A percentile compares a stretch with the other conserved stretches of the same genome.
Evolutionary conservation across 2,888 invertebrate genomes (phyloP).

Genomic region (Dasysyrphus albostriatus): DNA sequence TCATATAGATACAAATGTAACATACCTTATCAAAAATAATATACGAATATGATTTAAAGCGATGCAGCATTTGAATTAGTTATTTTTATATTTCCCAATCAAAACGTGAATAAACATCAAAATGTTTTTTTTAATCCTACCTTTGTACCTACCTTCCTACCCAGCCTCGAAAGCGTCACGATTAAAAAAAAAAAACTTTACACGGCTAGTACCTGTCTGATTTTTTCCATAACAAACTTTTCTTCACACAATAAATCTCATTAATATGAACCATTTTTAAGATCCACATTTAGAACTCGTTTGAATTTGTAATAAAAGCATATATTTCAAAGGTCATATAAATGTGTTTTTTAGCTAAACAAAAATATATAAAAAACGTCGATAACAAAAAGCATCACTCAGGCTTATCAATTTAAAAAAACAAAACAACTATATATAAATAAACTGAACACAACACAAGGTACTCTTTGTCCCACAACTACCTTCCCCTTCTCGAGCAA

Average conservation of each 20-base stretch:
- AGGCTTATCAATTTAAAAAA: slow-evolving; percentile 12
- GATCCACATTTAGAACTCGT: too few relatives aligned
- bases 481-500: neutral
- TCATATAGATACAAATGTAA: too few relatives aligned
- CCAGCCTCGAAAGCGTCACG: neutral
- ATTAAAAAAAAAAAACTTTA: neutral
- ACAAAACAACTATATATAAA: neutral
- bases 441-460: slow-evolving; percentile 1
- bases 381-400: slow-evolving; percentile 10
- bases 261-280: neutral
- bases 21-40: too few relatives aligned
- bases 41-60: too few relatives aligned
- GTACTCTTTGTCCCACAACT: neutral
- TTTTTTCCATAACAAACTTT: neutral
- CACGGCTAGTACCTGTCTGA: neutral
- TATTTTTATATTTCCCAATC: neutral
- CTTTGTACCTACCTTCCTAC: neutral
- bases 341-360: neutral
- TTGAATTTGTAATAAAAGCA: slow-evolving; percentile 3
- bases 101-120: neutral
- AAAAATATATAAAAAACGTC: neutral
- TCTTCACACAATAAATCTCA: neutral
- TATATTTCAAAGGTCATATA: neutral
- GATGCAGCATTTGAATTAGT: neutral
- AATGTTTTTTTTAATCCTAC: neutral